Conservation (phyloP, 2,797 vertebrate species). For the Phrynocephalus guinanensis region DNA sequence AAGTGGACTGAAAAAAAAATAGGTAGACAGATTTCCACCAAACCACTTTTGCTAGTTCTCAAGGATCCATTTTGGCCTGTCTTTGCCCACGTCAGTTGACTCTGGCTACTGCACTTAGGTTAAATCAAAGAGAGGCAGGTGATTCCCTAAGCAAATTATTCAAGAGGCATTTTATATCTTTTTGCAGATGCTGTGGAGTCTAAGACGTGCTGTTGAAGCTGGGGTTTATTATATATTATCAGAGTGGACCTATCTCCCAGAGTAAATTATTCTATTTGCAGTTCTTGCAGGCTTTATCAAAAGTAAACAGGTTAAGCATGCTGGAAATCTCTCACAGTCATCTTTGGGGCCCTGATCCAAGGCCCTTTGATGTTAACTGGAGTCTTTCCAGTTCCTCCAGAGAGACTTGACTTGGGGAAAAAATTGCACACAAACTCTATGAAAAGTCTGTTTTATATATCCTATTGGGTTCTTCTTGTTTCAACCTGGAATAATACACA, state of each 20-base stretch:
- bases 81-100: neutral
- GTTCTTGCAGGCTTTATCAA: constrained; percentile 70
- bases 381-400: constrained; percentile 25
- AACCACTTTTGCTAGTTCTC: neutral
- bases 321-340: constrained; percentile 50
- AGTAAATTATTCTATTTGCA: constrained; percentile 69
- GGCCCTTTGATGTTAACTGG: constrained; percentile 36
- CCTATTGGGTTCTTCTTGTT: constrained; percentile 11
- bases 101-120: neutral
- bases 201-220: neutral
- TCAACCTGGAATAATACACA: neutral
- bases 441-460: neutral
- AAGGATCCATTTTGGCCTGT: neutral
- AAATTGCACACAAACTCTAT: constrained; percentile 8
- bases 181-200: constrained; percentile 61
- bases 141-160: constrained; percentile 46
- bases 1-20: neutral
- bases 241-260: constrained; percentile 54
- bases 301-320: constrained; percentile 63
- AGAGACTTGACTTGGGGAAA: neutral
- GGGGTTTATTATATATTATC: constrained; percentile 59
- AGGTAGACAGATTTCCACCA: neutral
- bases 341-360: constrained; percentile 44
- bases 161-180: constrained; percentile 38
- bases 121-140: constrained; percentile 20